Conservation (phyloP, 2,888 invertebrate genomes). For the Tuta absoluta region DNA sequence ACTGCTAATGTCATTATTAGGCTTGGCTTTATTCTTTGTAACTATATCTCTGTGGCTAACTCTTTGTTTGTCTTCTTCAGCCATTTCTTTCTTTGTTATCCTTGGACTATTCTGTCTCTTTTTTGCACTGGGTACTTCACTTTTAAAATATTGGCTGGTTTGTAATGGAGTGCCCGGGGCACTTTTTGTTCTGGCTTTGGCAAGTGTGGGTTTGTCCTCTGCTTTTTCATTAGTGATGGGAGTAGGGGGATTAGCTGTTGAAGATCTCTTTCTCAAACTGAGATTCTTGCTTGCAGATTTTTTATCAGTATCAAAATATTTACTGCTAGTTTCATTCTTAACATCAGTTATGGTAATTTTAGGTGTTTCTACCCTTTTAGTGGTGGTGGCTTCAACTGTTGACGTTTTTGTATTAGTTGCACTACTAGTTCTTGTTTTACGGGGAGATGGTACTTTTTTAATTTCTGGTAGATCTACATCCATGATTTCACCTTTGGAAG, state of each 20-base stretch:
- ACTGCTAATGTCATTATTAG: slow-evolving; percentile 66
- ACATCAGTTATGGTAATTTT: slow-evolving; percentile 53
- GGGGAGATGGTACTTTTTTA: background rate
- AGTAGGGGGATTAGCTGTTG: slow-evolving; percentile 42
- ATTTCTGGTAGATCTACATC: background rate
- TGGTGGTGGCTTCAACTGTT: background rate
- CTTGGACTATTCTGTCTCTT: slow-evolving; percentile 27
- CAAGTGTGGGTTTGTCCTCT: slow-evolving; percentile 30
- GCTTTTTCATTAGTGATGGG: slow-evolving; percentile 24
- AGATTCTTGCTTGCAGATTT: slow-evolving; percentile 24
- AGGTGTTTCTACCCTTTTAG: slow-evolving; percentile 37
- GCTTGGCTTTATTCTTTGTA: slow-evolving; percentile 45
- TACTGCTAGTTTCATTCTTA: slow-evolving; percentile 47
- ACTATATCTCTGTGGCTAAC: slow-evolving; percentile 67
- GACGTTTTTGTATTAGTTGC: background rate
- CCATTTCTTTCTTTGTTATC: slow-evolving; percentile 37
- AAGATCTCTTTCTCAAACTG: slow-evolving; percentile 45
- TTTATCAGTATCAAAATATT: slow-evolving; percentile 52
- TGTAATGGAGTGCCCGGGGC: slow-evolving; percentile 49
- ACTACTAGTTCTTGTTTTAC: slow-evolving; percentile 2
- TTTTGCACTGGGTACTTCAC: slow-evolving; percentile 29
- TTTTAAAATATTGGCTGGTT: slow-evolving; percentile 65
- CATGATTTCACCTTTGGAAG: background rate
- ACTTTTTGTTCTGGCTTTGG: slow-evolving; percentile 60
- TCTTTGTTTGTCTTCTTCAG: slow-evolving; percentile 57